phyloP scores from a whole-genome alignment of 2,113 vertebrate genomes.

The Notothenia coriiceps region DNA sequence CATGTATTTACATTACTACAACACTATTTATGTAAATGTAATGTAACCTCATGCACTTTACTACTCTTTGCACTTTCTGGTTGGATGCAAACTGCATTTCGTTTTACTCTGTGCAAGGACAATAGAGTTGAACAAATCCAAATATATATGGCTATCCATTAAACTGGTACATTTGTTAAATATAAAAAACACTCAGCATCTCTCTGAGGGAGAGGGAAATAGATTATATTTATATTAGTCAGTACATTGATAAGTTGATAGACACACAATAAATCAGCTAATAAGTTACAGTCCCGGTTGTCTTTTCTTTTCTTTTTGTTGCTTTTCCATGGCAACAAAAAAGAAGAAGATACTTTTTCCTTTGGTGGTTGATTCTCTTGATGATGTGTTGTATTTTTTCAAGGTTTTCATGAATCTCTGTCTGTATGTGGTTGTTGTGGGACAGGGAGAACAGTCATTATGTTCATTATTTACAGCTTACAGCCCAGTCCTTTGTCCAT shows the following conservation, averaged over 20 bases:
- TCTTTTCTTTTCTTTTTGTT: neutral
- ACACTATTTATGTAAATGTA: too few species aligned
- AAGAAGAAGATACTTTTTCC: neutral
- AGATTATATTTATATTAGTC: neutral
- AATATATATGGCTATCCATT: neutral
- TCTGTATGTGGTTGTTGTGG: conserved; percentile 27
- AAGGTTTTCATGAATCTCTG: conserved; percentile 8
- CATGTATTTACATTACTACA: too few species aligned
- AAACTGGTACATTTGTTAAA: neutral
- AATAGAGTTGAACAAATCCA: too few species aligned
- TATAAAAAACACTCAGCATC: neutral
- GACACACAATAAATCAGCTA: too few species aligned
- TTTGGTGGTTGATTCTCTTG: conserved; percentile 12
- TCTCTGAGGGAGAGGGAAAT: neutral
- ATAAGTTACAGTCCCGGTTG: neutral
- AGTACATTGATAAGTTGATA: neutral
- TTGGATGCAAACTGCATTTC: too few species aligned
- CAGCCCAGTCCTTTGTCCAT: conserved; percentile 6
- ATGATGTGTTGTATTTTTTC: conserved; percentile 18
- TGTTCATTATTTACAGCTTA: conserved; percentile 43
- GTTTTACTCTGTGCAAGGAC: too few species aligned
- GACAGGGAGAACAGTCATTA: conserved; percentile 24
- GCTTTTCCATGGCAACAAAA: neutral
- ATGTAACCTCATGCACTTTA: too few species aligned
- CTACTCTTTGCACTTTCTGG: too few species aligned